Evolutionary conservation across 2,113 vertebrate species (phyloP).

Genomic region (Zeus faber): DNA sequence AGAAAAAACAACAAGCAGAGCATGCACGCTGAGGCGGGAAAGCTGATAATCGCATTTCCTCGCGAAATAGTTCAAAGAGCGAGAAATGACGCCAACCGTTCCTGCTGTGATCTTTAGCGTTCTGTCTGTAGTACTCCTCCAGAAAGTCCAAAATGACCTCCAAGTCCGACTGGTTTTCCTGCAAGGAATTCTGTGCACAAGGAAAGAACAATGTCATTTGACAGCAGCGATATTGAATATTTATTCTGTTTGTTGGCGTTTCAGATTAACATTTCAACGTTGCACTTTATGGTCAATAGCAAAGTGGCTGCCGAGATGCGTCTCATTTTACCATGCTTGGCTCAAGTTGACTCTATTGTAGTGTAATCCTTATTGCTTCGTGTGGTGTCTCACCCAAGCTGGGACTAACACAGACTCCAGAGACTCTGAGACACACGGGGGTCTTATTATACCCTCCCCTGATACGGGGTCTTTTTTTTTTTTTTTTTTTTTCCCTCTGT

Average conservation of each 20-base stretch:
- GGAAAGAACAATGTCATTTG: neutral
- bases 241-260: neutral
- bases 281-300: neutral
- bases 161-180: slow-evolving; percentile 69
- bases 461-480: slow-evolving; percentile 9
- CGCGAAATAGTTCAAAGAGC: too few species aligned
- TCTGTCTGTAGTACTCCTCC: slow-evolving; percentile 73
- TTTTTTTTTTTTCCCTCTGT: slow-evolving; percentile 11
- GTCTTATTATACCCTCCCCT: slow-evolving; percentile 56
- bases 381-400: slow-evolving; percentile 29
- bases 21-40: too few species aligned
- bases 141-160: slow-evolving; percentile 79
- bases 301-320: too few species aligned
- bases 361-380: slow-evolving; percentile 12
- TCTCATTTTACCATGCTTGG: neutral
- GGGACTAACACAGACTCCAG: slow-evolving; percentile 6
- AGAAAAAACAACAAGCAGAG: neutral
- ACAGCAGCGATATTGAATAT: neutral
- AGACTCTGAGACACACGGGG: slow-evolving; percentile 5
- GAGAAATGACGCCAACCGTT: neutral
- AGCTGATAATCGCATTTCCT: too few species aligned
- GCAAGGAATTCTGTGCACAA: slow-evolving; percentile 35
- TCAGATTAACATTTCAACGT: neutral
- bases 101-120: slow-evolving; percentile 39
- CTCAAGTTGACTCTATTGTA: neutral